Base-by-base conservation (phyloP, 2,888 invertebrate species). In the Cheilosia scutellata region DNA sequence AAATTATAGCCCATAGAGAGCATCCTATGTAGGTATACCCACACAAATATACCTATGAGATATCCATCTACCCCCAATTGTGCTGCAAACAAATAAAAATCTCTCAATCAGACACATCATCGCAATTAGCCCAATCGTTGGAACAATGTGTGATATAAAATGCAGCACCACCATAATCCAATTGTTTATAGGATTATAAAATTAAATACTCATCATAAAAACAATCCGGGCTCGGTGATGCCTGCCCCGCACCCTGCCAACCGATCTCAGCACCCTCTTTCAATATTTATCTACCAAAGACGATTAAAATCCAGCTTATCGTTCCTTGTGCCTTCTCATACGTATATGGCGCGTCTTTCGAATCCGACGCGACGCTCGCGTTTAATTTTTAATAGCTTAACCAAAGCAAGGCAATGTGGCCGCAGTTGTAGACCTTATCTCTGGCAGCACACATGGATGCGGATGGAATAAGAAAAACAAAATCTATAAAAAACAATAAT, bases 181-280 rank as follows among this genome's bases (percentile, higher is more conserved):
- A 72, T 77, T 86, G 77, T 86, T 86, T 86, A 86, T 86, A 62
- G 86, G 76, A 82, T 77, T 82, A 76, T 86, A 86, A 86, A 86
- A 86, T 66, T 82, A 86, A 82, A 86, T 82, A 82, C 86, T 82
- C 72, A 68, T 72, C 86, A 86, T 86, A 82, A 86, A 82, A 84
- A 80, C 57, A 70, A 71, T 62, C 76, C 60, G 37, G 29, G 27
- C 25, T 42, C 27, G 58, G 63, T 55, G 53, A 6, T 33, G 27
- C 33, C 25, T 16, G 29, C 20, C 31, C 42, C n/a, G 13, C 31
- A 9, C 11, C 37, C 37, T 37, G 11, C 37, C 49, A 60, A 65
- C 72, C 57, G 40, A 72, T 65, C 71, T 16, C 53, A 58, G 57
- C 66, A 74, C 51, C 63, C 70, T 63, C 62, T 63, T 65, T 71